Conservation (phyloP, 2,888 invertebrate species). For the Nebria brevicollis region DNA sequence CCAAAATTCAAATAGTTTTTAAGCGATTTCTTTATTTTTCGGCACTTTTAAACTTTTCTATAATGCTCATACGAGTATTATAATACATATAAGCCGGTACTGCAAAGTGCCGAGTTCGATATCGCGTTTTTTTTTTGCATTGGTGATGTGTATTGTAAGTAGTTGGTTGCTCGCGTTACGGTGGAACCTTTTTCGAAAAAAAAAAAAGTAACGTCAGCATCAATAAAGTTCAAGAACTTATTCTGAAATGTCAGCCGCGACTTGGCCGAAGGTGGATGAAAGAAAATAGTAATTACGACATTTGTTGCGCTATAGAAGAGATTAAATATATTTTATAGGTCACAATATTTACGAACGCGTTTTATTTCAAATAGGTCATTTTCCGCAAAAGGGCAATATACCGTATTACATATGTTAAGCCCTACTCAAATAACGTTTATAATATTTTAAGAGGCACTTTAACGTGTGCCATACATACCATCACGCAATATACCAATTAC, state of each 20-base stretch:
- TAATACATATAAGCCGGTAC: neutral
- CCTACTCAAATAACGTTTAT: neutral
- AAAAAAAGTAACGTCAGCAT: neutral
- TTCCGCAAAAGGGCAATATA: slow-evolving; percentile 16
- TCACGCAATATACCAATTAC: too few relatives aligned
- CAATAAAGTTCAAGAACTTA: slow-evolving; percentile 31
- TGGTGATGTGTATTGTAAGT: neutral
- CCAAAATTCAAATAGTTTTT: too few relatives aligned
- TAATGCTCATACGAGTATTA: neutral
- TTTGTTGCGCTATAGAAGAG: slow-evolving; percentile 31
- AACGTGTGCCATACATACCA: too few relatives aligned
- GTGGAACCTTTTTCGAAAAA: neutral
- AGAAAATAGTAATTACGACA: slow-evolving; percentile 22
- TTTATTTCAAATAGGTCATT: slow-evolving; percentile 30
- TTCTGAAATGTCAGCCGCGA: slow-evolving; percentile 24
- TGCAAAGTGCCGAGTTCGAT: neutral
- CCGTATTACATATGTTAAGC: neutral
- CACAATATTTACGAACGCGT: slow-evolving; percentile 24
- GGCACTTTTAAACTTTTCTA: neutral
- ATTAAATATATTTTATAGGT: slow-evolving; percentile 37
- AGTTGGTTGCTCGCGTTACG: neutral
- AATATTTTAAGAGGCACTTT: neutral
- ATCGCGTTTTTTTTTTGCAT: neutral
- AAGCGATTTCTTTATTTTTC: neutral
- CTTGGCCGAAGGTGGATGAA: neutral